These are phyloP conservation scores for Villa cingulata DNA, from an alignment of 2,888 invertebrate species.

Conservation along the genomic window DNA sequence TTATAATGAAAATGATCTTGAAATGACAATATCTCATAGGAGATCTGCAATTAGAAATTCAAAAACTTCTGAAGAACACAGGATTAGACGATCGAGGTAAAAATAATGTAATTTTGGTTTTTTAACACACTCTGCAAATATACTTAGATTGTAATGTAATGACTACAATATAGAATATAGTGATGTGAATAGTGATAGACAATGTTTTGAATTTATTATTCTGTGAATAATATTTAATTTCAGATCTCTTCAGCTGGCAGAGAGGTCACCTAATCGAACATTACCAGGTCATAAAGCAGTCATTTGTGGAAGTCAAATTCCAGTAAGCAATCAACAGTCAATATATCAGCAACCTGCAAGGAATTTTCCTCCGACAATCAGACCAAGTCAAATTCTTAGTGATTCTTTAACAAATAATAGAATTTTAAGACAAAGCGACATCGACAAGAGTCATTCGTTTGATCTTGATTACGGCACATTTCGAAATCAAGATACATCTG, in stretches of 20 bases:
- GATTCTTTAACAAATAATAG: slow-evolving; percentile 2
- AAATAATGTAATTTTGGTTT: too few relatives aligned
- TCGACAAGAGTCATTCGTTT: slow-evolving; percentile 34
- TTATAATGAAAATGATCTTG: slow-evolving; percentile 25
- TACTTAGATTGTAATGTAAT: too few relatives aligned
- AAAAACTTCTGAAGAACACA: slow-evolving; percentile 31
- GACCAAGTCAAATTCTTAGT: slow-evolving; percentile 19
- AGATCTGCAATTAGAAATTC: slow-evolving; percentile 25
- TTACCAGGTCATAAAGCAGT: slow-evolving; percentile 27
- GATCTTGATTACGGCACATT: slow-evolving; percentile 29
- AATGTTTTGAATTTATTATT: too few relatives aligned
- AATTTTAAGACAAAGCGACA: slow-evolving; percentile 16
- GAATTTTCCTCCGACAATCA: slow-evolving; percentile 26
- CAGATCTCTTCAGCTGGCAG: slow-evolving; percentile 50
- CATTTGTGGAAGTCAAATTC: slow-evolving; percentile 25
- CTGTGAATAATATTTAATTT: neutral
- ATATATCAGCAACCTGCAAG: slow-evolving; percentile 6
- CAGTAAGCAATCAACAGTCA: slow-evolving; percentile 7
- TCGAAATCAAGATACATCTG: slow-evolving; percentile 23
- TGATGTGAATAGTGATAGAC: too few relatives aligned
- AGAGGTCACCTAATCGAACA: slow-evolving; percentile 39
- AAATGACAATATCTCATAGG: slow-evolving; percentile 17
- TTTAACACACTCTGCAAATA: too few relatives aligned
- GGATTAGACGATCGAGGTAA: slow-evolving; percentile 34
- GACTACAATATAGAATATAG: too few relatives aligned